Percentiles rank a stretch among this genome's conserved stretches.
phyloP scores from a whole-genome alignment of 2,888 invertebrate genomes.

The Muscina levida region DNA sequence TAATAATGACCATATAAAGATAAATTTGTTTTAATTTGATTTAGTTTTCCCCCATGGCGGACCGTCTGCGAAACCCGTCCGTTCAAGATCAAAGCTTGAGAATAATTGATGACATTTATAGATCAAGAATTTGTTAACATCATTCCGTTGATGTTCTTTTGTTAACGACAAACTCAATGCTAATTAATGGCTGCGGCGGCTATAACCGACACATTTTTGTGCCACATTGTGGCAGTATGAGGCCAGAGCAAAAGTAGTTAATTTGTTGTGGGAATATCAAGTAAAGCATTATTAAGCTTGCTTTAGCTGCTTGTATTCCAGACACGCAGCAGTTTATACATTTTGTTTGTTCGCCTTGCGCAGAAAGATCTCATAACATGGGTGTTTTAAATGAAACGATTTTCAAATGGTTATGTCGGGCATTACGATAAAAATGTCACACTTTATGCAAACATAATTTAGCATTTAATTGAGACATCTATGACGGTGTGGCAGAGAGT shows the following conservation, averaged over 20 bases:
- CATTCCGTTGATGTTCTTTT: slow-evolving; percentile 24
- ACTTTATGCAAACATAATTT: slow-evolving; percentile 66
- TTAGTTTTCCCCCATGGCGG: slow-evolving; percentile 23
- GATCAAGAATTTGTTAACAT: slow-evolving; percentile 41
- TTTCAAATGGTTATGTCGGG: slow-evolving; percentile 46
- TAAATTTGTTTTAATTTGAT: slow-evolving; percentile 61
- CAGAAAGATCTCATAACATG: slow-evolving; percentile 37
- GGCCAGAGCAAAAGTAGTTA: neutral
- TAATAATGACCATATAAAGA: slow-evolving; percentile 61
- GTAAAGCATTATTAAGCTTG: no score
- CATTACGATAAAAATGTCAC: slow-evolving; percentile 68
- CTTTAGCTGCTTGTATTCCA: no score
- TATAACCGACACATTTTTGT: neutral
- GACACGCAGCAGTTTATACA: no score
- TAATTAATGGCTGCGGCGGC: slow-evolving; percentile 39
- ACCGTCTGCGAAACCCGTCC: neutral
- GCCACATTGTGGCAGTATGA: neutral
- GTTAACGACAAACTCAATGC: slow-evolving; percentile 40
- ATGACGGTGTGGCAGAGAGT: neutral
- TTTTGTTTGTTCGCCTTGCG: no score
- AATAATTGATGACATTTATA: slow-evolving; percentile 56
- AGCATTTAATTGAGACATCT: slow-evolving; percentile 68
- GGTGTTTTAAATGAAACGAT: slow-evolving; percentile 66
- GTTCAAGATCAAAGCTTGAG: slow-evolving; percentile 27
- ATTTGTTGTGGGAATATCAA: neutral